Percentiles rank a stretch among this genome's conserved stretches.
Conservation (phyloP, 2,113 vertebrate species). For the Pipra filicauda region DNA sequence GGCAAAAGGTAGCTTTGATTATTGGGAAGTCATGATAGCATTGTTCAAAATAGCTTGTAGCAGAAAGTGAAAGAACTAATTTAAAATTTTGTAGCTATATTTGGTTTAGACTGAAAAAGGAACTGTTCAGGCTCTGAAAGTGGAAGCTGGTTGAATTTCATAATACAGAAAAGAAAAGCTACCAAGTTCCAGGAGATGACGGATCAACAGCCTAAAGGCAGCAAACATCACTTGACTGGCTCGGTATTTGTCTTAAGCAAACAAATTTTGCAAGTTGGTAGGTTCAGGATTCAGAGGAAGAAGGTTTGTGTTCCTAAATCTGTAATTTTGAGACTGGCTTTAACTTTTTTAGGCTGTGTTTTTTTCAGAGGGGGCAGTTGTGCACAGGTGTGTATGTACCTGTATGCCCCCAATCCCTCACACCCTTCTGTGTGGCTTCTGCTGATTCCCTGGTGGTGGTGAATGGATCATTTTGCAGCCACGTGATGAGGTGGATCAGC, state of each 20-base stretch:
- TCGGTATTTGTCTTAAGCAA: background rate
- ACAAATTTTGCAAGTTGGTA: background rate
- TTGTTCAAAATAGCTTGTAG: background rate
- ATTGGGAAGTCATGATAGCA: background rate
- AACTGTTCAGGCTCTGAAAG: background rate
- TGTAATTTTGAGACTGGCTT: background rate
- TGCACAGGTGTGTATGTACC: accelerated
- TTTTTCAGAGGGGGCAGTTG: background rate
- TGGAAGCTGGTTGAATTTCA: background rate
- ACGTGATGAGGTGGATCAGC: background rate
- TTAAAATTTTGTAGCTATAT: background rate
- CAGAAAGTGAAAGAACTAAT: background rate
- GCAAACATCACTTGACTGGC: background rate
- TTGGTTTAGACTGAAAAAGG: background rate
- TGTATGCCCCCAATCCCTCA: background rate
- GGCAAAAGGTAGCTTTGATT: background rate
- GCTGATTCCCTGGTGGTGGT: background rate
- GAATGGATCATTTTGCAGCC: background rate
- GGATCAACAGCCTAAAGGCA: background rate
- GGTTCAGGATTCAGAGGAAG: background rate
- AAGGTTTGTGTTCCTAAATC: background rate
- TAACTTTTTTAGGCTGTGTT: background rate
- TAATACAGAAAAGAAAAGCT: background rate
- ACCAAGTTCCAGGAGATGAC: background rate
- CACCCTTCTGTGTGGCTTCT: background rate